phyloP scores from a whole-genome alignment of 2,113 vertebrate genomes.

The Motacilla alba region DNA sequence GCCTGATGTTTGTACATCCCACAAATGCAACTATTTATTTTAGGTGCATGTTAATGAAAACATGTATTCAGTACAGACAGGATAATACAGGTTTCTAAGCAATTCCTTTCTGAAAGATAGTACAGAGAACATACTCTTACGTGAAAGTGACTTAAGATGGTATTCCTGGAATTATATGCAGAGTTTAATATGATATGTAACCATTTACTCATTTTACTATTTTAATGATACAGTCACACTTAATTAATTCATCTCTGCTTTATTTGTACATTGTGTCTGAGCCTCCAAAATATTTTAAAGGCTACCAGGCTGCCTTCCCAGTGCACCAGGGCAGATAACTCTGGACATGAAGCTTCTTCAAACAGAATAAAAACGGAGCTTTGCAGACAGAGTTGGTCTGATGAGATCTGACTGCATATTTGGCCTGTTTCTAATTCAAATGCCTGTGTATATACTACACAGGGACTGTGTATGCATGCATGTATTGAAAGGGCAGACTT shows the following conservation, averaged over 20 bases:
- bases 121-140: background rate
- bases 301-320: background rate
- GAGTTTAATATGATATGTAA: conserved; percentile 60
- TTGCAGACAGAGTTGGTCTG: background rate
- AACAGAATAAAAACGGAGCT: conserved; percentile 20
- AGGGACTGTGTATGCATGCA: background rate
- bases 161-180: conserved; percentile 43
- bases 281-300: conserved; percentile 62
- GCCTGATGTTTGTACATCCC: background rate
- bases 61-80: background rate
- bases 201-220: conserved; percentile 73
- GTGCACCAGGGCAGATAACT: background rate
- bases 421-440: conserved; percentile 15
- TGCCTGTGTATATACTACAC: background rate
- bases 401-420: conserved; percentile 27
- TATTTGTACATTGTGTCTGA: conserved; percentile 56
- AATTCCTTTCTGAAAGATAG: background rate
- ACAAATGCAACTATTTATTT: background rate
- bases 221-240: conserved; percentile 74
- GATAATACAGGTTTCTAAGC: background rate
- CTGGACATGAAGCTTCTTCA: background rate
- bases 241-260: conserved; percentile 77
- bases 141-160: conserved; percentile 37
- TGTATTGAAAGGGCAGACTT: background rate
- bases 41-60: background rate